phyloP scores from a whole-genome alignment of 2,113 vertebrate genomes.

The Chaetops frenatus region DNA sequence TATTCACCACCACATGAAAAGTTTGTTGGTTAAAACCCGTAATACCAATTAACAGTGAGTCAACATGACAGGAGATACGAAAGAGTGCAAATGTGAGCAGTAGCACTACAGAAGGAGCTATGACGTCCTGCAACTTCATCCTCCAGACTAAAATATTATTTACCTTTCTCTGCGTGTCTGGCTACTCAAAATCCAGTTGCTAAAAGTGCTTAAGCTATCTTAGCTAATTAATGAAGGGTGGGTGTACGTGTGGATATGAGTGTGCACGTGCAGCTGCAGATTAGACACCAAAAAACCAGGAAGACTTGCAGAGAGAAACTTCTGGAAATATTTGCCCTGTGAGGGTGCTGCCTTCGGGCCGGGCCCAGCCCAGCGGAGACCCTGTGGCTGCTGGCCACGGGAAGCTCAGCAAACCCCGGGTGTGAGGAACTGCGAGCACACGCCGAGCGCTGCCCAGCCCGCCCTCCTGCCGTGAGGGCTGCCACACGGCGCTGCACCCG shows the following conservation, averaged over 20 bases:
- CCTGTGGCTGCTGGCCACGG: not conserved
- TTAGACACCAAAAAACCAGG: not conserved
- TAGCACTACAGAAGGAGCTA: not conserved
- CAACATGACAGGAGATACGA: accelerated
- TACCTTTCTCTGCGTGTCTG: not conserved
- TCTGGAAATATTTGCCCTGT: not conserved
- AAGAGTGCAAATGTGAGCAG: not conserved
- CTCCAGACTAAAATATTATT: not conserved
- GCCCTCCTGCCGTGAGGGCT: too few species aligned
- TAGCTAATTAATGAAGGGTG: not conserved
- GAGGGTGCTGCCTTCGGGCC: not conserved
- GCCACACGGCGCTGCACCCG: too few species aligned
- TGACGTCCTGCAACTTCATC: not conserved
- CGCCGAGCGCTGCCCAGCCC: too few species aligned
- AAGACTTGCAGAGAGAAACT: not conserved
- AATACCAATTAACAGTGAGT: not conserved
- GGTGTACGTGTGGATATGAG: accelerated
- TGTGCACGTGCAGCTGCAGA: not conserved
- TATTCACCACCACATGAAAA: not conserved
- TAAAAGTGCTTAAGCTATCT: not conserved
- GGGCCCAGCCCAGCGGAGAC: not conserved
- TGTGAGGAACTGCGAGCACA: not conserved
- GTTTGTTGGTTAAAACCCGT: not conserved
- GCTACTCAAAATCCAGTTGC: not conserved
- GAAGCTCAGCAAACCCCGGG: slow-evolving; percentile 4